Conservation (phyloP, 2,888 invertebrate genomes). For the Ceraclea dissimilis region DNA sequence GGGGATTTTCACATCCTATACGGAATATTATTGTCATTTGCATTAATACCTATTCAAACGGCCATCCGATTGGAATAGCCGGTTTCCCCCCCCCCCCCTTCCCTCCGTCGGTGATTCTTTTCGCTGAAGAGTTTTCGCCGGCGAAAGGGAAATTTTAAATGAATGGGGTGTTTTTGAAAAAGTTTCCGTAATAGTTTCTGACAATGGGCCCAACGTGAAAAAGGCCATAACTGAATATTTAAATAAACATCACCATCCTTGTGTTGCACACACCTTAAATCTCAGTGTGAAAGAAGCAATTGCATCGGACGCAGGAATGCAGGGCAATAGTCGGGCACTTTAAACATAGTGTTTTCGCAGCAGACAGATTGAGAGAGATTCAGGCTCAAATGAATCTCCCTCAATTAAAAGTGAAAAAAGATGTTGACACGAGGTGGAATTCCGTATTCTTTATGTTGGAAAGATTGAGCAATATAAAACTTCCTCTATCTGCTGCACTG, state of each 20-base stretch:
- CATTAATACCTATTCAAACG: no score
- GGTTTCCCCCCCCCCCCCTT: no score
- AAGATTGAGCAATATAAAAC: no score
- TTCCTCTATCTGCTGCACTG: no score
- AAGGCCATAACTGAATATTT: background rate
- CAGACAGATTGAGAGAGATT: background rate
- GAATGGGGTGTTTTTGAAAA: background rate
- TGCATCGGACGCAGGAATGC: background rate
- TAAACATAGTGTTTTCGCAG: background rate
- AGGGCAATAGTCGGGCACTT: background rate
- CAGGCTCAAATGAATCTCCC: background rate
- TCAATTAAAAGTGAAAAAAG: background rate
- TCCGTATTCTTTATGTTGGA: no score
- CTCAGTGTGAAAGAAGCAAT: background rate
- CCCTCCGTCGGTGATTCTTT: no score
- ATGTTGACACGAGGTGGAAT: background rate
- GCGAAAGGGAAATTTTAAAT: background rate
- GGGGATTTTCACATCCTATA: no score
- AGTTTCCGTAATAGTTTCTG: background rate
- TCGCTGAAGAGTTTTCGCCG: background rate
- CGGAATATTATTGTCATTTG: no score
- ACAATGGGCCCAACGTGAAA: background rate
- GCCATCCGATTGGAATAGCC: no score
- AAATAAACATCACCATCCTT: background rate
- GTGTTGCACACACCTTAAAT: background rate